Conservation (phyloP, 2,113 vertebrate species). For the Oreocharis arfaki region DNA sequence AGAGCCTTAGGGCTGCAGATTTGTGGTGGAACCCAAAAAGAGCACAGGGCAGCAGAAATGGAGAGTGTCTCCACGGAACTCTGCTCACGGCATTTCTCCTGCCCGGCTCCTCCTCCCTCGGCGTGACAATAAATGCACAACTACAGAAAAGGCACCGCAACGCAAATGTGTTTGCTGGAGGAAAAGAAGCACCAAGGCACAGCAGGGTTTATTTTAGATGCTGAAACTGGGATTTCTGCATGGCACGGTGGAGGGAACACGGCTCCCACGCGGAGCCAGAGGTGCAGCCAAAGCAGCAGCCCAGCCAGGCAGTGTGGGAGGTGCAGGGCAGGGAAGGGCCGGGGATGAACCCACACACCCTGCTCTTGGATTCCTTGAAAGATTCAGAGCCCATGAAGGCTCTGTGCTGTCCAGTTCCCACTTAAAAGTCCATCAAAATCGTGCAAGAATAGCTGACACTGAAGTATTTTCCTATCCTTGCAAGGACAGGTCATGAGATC, state of each 20-base stretch:
- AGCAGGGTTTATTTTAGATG: neutral
- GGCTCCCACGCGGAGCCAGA: neutral
- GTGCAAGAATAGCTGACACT: neutral
- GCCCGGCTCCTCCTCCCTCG: neutral
- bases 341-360: neutral
- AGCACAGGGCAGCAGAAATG: neutral
- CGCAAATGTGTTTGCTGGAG: neutral
- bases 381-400: accelerated
- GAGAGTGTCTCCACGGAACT: accelerated
- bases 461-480: slow-evolving; percentile 18
- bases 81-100: neutral
- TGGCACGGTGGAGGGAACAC: neutral
- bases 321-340: accelerated
- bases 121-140: accelerated
- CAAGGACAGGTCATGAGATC: slow-evolving; percentile 51
- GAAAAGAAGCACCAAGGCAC: neutral
- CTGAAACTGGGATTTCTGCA: neutral
- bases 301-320: neutral
- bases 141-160: neutral
- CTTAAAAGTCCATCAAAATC: neutral
- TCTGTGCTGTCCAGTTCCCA: neutral
- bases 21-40: neutral
- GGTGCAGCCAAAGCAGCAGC: neutral
- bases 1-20: neutral
- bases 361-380: neutral